Conservation (phyloP, 2,888 invertebrate species). For the Calliphora vomitoria region DNA sequence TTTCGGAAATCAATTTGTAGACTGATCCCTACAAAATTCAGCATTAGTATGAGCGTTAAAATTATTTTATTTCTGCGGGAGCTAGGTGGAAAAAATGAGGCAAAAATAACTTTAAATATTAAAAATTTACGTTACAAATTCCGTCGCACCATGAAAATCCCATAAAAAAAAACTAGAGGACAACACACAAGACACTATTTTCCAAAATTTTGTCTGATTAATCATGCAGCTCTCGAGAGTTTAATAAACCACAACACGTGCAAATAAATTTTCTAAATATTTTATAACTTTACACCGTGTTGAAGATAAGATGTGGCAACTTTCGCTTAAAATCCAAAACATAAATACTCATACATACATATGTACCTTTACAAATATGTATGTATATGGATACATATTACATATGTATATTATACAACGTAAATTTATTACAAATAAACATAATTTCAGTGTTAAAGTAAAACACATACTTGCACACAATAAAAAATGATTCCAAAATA, state of each 20-base stretch:
- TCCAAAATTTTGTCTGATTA: not conserved
- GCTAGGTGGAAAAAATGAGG: too few relatives aligned
- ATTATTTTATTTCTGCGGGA: too few relatives aligned
- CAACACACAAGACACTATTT: not conserved
- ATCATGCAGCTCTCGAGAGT: constrained; percentile 13
- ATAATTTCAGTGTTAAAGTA: constrained; percentile 34
- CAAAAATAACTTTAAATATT: too few relatives aligned
- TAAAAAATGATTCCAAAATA: not conserved
- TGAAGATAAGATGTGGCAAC: constrained; percentile 22
- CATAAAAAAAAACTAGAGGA: not conserved
- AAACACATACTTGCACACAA: constrained; percentile 16
- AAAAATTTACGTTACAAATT: too few relatives aligned
- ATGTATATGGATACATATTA: not conserved
- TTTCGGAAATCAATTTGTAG: too few relatives aligned
- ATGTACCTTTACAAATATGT: not conserved
- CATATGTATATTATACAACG: not conserved
- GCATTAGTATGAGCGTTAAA: too few relatives aligned
- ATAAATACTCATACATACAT: not conserved
- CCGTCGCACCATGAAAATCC: not conserved
- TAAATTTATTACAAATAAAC: constrained; percentile 20
- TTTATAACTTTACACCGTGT: not conserved
- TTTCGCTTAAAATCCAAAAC: not conserved
- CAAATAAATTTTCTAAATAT: constrained; percentile 41
- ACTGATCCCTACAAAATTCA: too few relatives aligned
- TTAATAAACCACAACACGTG: constrained; percentile 20